Conservation (phyloP, 2,888 invertebrate genomes). For the Apodemia mormo region DNA sequence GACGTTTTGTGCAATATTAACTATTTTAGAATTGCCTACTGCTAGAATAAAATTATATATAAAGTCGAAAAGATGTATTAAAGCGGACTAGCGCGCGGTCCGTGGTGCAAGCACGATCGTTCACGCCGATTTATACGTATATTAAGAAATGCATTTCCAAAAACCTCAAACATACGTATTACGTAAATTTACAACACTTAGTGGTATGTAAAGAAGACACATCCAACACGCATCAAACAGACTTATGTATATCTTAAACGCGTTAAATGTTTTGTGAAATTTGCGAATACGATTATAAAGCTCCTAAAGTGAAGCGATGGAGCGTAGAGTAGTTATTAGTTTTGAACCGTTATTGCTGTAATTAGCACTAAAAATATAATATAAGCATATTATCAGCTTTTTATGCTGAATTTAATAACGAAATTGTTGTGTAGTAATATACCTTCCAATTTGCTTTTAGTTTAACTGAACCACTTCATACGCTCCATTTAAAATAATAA, state of each 20-base stretch:
- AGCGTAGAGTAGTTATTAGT: constrained; percentile 36
- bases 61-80: constrained; percentile 52
- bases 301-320: background rate
- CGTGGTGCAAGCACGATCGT: constrained; percentile 75
- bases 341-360: constrained; percentile 9
- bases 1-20: constrained; percentile 68
- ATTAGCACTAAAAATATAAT: no score
- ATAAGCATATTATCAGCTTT: background rate
- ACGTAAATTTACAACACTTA: constrained; percentile 67
- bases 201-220: constrained; percentile 75
- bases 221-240: constrained; percentile 73
- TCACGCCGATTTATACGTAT: constrained; percentile 65
- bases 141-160: constrained; percentile 76
- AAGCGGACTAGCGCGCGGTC: constrained; percentile 67
- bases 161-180: constrained; percentile 67
- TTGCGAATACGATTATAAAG: constrained; percentile 45
- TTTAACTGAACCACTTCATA: background rate
- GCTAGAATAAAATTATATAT: constrained; percentile 64
- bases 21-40: constrained; percentile 62
- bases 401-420: background rate
- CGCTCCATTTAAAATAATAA: background rate
- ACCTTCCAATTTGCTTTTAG: background rate
- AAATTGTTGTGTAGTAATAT: background rate
- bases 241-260: constrained; percentile 51
- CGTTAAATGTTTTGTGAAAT: constrained; percentile 51